These are phyloP conservation scores for Diorhabda elongata DNA, from an alignment of 1,140 invertebrate genomes.

Conservation along the genomic window DNA sequence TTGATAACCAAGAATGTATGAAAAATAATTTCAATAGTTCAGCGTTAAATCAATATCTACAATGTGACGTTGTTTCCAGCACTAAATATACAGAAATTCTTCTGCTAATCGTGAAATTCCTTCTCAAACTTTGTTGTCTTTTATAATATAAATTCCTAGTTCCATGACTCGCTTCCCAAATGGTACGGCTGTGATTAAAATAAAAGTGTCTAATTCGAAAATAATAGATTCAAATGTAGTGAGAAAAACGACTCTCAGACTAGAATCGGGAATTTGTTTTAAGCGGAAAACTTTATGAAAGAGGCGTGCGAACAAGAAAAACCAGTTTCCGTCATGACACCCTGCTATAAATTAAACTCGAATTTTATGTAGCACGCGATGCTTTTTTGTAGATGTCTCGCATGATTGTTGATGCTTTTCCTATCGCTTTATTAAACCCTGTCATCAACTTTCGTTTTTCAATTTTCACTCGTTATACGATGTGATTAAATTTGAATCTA, in stretches of 20 bases:
- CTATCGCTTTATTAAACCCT: background rate
- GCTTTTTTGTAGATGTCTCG: conserved; percentile 3
- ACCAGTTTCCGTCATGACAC: conserved; percentile 24
- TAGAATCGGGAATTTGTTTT: conserved; percentile 23
- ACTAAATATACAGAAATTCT: too few relatives aligned
- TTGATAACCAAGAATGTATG: too few relatives aligned
- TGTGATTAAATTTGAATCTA: too few relatives aligned
- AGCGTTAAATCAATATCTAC: too few relatives aligned
- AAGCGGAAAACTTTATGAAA: conserved; percentile 24
- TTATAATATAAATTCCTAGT: too few relatives aligned
- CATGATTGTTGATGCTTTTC: background rate
- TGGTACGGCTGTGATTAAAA: background rate
- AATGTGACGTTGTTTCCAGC: too few relatives aligned
- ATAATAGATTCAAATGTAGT: background rate
- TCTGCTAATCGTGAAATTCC: too few relatives aligned
- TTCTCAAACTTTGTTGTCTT: too few relatives aligned
- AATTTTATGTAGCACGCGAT: conserved; percentile 23
- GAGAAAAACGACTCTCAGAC: background rate
- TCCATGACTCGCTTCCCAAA: too few relatives aligned
- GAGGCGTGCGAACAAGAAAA: conserved; percentile 25
- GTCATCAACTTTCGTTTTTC: background rate
- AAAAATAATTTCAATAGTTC: too few relatives aligned
- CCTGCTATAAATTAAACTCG: conserved; percentile 8
- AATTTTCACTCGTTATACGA: too few relatives aligned
- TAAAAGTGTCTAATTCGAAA: background rate